phyloP scores from a whole-genome alignment of 2,797 vertebrate genomes.

The Hafferia zeledoni region DNA sequence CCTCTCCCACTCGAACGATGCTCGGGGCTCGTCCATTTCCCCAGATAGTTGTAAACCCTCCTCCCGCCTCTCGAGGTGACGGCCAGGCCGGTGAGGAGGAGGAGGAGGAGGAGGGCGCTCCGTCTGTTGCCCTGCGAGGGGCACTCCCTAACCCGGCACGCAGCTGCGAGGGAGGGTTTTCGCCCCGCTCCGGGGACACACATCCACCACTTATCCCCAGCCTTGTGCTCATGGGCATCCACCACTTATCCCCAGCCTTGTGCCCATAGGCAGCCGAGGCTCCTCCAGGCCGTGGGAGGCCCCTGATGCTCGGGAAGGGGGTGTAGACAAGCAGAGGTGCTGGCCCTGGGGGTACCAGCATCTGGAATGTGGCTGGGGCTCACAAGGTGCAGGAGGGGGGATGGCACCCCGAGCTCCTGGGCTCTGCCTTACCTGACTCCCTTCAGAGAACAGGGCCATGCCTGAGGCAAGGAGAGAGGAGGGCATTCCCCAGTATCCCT shows the following conservation, averaged over 20 bases:
- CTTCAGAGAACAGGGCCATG: rapidly evolving
- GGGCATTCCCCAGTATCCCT: rapidly evolving
- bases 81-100: not conserved
- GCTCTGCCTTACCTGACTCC: not conserved
- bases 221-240: not conserved
- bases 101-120: not conserved
- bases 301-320: not conserved
- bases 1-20: not conserved
- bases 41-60: slow-evolving; percentile 21
- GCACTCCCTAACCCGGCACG: not conserved
- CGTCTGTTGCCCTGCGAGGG: not conserved
- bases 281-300: not conserved
- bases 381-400: rapidly evolving
- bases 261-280: rapidly evolving
- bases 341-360: rapidly evolving
- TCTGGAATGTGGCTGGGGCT: not conserved
- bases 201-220: rapidly evolving
- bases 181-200: not conserved
- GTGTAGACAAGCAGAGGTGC: not conserved
- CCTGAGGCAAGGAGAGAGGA: not conserved
- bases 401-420: rapidly evolving
- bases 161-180: not conserved
- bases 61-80: not conserved
- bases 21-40: not conserved
- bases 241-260: not conserved